phyloP scores from a whole-genome alignment of 2,888 invertebrate genomes.

The Lithophane socia region DNA sequence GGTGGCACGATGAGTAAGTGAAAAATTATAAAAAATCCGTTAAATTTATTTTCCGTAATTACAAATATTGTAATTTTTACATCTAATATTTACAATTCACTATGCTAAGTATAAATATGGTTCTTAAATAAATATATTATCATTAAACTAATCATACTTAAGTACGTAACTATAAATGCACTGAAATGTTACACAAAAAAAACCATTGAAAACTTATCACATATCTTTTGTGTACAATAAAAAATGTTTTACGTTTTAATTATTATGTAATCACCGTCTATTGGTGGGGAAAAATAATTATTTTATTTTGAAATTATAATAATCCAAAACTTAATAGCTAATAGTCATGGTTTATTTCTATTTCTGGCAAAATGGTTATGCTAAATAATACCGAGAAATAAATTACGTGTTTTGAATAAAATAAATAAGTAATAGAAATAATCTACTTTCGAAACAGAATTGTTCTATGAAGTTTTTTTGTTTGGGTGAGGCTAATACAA shows the following conservation, averaged over 20 bases:
- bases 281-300: slow-evolving; percentile 79
- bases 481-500: slow-evolving; percentile 11
- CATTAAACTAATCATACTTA: slow-evolving; percentile 65
- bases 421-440: slow-evolving; percentile 47
- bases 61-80: slow-evolving; percentile 87
- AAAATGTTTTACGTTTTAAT: slow-evolving; percentile 64
- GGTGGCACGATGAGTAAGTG: slow-evolving; percentile 13
- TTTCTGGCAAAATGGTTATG: slow-evolving; percentile 77
- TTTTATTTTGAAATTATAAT: slow-evolving; percentile 59
- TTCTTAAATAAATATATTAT: slow-evolving; percentile 84
- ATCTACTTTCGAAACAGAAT: slow-evolving; percentile 51
- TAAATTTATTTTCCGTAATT: slow-evolving; percentile 85
- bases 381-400: slow-evolving; percentile 63
- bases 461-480: slow-evolving; percentile 26
- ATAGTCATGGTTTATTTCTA: slow-evolving; percentile 77
- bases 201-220: slow-evolving; percentile 85
- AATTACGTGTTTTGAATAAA: slow-evolving; percentile 53
- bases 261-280: slow-evolving; percentile 67
- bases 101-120: slow-evolving; percentile 83
- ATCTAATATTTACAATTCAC: slow-evolving; percentile 87
- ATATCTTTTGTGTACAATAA: slow-evolving; percentile 85
- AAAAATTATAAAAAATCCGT: slow-evolving; percentile 68
- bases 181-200: slow-evolving; percentile 82
- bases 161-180: slow-evolving; percentile 83
- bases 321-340: slow-evolving; percentile 71